Conservation (phyloP, 64 coral and sea anemone species). For the Hydrozoanthus tunicans region DNA sequence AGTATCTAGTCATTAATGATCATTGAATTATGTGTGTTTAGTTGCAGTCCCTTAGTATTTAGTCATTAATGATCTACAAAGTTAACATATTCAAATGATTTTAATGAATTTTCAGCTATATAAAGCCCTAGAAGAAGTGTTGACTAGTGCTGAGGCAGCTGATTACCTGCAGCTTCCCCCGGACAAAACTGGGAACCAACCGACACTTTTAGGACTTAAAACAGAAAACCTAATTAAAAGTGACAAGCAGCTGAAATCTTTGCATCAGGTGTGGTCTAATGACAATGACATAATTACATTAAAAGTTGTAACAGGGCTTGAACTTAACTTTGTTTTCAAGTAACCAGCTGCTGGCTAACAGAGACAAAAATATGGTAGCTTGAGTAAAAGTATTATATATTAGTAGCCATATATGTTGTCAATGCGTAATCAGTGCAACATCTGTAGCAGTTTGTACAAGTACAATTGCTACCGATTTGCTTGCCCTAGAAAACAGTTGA, state of each 20-base stretch:
- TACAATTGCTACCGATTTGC: too few relatives aligned
- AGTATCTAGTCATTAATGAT: too few relatives aligned
- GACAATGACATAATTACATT: background rate
- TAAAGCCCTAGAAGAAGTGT: constrained; percentile 61
- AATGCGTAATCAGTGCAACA: background rate
- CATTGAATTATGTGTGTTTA: too few relatives aligned
- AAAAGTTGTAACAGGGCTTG: background rate
- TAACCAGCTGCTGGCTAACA: too few relatives aligned
- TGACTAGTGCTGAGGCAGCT: constrained; percentile 76
- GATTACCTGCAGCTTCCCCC: constrained; percentile 83
- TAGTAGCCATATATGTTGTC: background rate
- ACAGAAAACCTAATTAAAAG: constrained; percentile 58
- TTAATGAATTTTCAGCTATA: constrained; percentile 55
- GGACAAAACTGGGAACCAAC: constrained; percentile 53
- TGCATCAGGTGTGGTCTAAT: constrained; percentile 53
- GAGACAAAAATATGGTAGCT: too few relatives aligned
- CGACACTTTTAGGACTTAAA: constrained; percentile 85
- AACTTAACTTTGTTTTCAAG: too few relatives aligned
- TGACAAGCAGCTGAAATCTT: constrained; percentile 36
- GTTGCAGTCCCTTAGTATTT: too few relatives aligned
- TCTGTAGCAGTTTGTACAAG: too few relatives aligned
- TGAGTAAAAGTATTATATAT: too few relatives aligned
- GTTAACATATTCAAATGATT: too few relatives aligned
- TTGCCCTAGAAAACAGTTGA: too few relatives aligned
- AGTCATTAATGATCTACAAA: too few relatives aligned